Evolutionary conservation across 2,113 vertebrate species (phyloP).

Genomic region (Columba janthina): DNA sequence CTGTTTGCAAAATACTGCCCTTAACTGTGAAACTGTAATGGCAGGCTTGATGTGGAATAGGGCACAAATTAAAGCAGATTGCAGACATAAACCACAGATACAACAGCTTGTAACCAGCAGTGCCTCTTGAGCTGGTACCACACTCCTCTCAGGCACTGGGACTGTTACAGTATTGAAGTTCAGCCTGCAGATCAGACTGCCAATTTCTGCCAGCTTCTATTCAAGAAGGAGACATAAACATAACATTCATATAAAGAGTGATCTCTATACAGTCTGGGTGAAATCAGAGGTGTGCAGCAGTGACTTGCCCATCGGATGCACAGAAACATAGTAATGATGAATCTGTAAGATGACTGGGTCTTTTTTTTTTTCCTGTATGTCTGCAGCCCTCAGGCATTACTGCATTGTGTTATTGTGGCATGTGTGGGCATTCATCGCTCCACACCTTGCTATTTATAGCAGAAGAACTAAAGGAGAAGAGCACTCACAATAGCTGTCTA

Average conservation of each 20-base stretch:
- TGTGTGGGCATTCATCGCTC: background rate
- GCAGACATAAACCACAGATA: background rate
- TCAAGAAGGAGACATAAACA: background rate
- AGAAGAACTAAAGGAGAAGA: background rate
- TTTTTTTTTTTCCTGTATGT: background rate
- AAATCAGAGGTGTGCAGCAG: background rate
- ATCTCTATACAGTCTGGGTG: accelerated
- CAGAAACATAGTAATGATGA: background rate
- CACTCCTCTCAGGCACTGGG: background rate
- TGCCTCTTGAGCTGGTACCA: background rate
- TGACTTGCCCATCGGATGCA: background rate
- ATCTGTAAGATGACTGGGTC: background rate
- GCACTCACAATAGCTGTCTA: background rate
- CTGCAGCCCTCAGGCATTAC: background rate
- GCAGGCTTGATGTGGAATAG: background rate
- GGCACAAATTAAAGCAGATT: background rate
- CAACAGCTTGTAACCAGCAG: background rate
- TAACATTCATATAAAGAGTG: background rate
- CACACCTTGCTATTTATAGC: background rate
- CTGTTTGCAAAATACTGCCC: background rate
- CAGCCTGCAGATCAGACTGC: background rate
- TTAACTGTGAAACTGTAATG: background rate
- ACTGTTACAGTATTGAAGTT: background rate
- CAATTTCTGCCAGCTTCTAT: accelerated
- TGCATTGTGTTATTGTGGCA: background rate